Conservation (phyloP, 1,140 invertebrate species). For the Aphidius gifuensis region DNA sequence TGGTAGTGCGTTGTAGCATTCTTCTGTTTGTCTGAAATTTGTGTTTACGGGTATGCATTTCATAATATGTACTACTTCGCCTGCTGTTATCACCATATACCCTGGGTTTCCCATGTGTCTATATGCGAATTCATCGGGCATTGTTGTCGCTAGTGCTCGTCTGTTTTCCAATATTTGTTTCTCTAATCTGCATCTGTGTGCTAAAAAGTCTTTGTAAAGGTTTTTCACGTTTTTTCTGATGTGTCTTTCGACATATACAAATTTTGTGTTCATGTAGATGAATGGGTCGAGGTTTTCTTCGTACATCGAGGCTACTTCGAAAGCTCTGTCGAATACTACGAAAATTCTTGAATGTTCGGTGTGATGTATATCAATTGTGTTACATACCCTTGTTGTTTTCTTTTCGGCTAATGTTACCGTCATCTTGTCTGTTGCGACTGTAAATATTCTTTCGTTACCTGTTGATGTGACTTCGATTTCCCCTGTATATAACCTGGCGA, state of each 20-base stretch:
- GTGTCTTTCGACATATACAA: slow-evolving; percentile 24
- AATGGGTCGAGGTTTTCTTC: slow-evolving; percentile 23
- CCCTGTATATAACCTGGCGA: too few relatives aligned
- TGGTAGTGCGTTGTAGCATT: too few relatives aligned
- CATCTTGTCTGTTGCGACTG: too few relatives aligned
- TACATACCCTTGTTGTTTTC: too few relatives aligned
- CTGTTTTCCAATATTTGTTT: slow-evolving; percentile 20
- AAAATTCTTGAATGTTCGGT: neutral
- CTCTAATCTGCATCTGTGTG: slow-evolving; percentile 26
- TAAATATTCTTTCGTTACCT: too few relatives aligned
- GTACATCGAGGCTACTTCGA: neutral
- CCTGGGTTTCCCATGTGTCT: too few relatives aligned
- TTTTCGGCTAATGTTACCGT: too few relatives aligned
- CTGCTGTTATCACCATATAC: too few relatives aligned
- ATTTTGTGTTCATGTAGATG: slow-evolving; percentile 28
- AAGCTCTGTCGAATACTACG: neutral
- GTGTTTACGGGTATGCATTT: too few relatives aligned
- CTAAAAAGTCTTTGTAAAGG: slow-evolving; percentile 21
- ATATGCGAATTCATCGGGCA: slow-evolving; percentile 27
- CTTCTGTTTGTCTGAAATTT: too few relatives aligned
- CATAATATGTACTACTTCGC: too few relatives aligned
- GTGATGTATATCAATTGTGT: neutral
- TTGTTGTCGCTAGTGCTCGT: slow-evolving; percentile 10
- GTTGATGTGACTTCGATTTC: too few relatives aligned
- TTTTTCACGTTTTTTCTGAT: slow-evolving; percentile 8